Percentiles rank a stretch among this genome's conserved stretches.
phyloP scores from a whole-genome alignment of 2,888 invertebrate species.

The Vesta saturnalis region DNA sequence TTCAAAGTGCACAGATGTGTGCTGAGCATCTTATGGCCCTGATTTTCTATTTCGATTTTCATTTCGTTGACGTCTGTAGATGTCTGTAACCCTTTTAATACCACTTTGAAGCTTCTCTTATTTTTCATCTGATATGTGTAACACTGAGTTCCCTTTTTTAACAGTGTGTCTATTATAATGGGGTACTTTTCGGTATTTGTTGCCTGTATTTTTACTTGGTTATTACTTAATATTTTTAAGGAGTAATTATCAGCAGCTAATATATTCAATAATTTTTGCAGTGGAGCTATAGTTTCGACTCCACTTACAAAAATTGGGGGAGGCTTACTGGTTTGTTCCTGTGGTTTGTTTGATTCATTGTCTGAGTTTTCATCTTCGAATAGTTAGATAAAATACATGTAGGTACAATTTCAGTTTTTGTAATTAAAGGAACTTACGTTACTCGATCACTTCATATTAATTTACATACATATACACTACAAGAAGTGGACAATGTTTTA shows the following conservation, averaged over 20 bases:
- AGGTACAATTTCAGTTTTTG: too few species aligned
- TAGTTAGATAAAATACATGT: too few species aligned
- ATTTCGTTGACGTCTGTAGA: background rate
- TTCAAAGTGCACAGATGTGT: background rate
- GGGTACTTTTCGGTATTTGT: background rate
- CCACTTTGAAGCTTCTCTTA: constrained; percentile 17
- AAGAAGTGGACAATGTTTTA: too few species aligned
- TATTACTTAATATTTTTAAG: constrained; percentile 9
- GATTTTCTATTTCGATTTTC: background rate
- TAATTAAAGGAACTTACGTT: too few species aligned
- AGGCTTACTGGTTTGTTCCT: background rate
- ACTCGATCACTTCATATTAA: too few species aligned
- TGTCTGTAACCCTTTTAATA: background rate
- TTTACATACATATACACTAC: too few species aligned
- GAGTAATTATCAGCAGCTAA: background rate
- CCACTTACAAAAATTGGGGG: constrained; percentile 13
- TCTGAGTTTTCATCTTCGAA: too few species aligned
- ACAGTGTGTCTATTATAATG: background rate
- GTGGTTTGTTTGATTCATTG: too few species aligned
- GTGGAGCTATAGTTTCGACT: constrained; percentile 1
- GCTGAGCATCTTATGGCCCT: background rate
- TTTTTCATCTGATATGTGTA: constrained; percentile 17
- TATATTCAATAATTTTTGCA: background rate
- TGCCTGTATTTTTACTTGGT: background rate
- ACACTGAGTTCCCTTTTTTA: constrained; percentile 14